phyloP scores from a whole-genome alignment of 2,888 invertebrate species.

The Amphipoea oculea region DNA sequence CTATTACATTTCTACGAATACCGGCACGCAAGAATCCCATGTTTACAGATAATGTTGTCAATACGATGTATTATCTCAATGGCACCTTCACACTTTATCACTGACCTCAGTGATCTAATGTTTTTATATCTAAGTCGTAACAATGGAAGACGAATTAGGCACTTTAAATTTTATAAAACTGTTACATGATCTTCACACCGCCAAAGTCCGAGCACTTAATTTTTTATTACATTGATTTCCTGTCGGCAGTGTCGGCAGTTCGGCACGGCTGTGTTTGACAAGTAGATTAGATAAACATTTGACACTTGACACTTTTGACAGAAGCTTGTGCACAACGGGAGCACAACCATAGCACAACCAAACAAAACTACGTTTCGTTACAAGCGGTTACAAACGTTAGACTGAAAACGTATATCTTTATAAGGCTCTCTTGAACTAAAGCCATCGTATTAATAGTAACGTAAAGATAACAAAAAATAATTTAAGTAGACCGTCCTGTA shows the following conservation, averaged over 20 bases:
- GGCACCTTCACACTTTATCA: conserved; percentile 31
- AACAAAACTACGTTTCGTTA: conserved; percentile 29
- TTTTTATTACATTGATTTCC: not conserved
- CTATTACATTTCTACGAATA: conserved; percentile 67
- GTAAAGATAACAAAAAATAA: not conserved
- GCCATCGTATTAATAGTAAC: not conserved
- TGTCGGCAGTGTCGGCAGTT: not conserved
- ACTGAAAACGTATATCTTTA: not conserved
- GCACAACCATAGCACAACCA: too few species aligned
- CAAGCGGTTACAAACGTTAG: not conserved
- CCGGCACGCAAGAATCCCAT: conserved; percentile 76
- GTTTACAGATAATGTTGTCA: conserved; percentile 11
- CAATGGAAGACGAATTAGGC: conserved; percentile 37
- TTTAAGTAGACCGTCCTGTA: too few species aligned
- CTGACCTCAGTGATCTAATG: conserved; percentile 15
- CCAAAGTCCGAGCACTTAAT: not conserved
- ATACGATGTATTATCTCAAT: conserved; percentile 39
- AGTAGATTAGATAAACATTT: not conserved
- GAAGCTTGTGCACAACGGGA: not conserved
- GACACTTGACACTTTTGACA: conserved; percentile 19
- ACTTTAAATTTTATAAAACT: conserved; percentile 15
- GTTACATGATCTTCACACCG: not conserved
- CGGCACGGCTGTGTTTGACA: conserved; percentile 12
- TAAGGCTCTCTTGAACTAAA: not conserved
- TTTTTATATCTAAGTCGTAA: conserved; percentile 10